These are phyloP conservation scores for Drosophila lutescens DNA, from an alignment of 2,888 invertebrate species.

Conservation along the genomic window DNA sequence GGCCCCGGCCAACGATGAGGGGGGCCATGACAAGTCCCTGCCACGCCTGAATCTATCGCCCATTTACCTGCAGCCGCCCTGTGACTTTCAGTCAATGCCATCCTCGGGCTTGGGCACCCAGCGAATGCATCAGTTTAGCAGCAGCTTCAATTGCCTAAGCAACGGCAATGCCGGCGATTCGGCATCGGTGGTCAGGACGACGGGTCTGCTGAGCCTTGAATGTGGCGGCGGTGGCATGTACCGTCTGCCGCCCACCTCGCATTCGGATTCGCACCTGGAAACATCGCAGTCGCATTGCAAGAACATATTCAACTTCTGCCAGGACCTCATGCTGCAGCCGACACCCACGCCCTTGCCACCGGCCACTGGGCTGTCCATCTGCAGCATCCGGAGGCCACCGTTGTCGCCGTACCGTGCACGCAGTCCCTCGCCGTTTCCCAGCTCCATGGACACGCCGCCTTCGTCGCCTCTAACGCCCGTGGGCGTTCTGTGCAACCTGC, in stretches of 20 bases:
- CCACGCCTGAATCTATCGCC: slow-evolving; percentile 78
- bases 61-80: slow-evolving; percentile 77
- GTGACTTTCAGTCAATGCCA: slow-evolving; percentile 45
- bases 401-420: slow-evolving; percentile 81
- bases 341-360: slow-evolving; percentile 45
- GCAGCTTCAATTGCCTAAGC: slow-evolving; percentile 81
- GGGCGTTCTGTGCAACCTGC: slow-evolving; percentile 86
- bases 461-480: slow-evolving; percentile 84
- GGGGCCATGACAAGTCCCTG: slow-evolving; percentile 62
- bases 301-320: slow-evolving; percentile 83
- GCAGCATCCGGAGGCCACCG: slow-evolving; percentile 78
- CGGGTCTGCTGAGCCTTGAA: slow-evolving; percentile 44
- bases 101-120: slow-evolving; percentile 36
- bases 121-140: slow-evolving; percentile 73
- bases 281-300: slow-evolving; percentile 67
- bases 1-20: slow-evolving; percentile 43
- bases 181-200: slow-evolving; percentile 5
- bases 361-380: slow-evolving; percentile 34
- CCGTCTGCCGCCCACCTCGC: slow-evolving; percentile 74
- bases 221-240: slow-evolving; percentile 46
- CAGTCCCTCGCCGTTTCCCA: slow-evolving; percentile 81
- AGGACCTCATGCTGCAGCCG: slow-evolving; percentile 77
- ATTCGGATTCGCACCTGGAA: slow-evolving; percentile 82
- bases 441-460: slow-evolving; percentile 81
- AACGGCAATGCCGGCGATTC: slow-evolving; percentile 40